Evolutionary conservation across 1,140 invertebrate species (phyloP).

Genomic region (Coptotermes formosanus): DNA sequence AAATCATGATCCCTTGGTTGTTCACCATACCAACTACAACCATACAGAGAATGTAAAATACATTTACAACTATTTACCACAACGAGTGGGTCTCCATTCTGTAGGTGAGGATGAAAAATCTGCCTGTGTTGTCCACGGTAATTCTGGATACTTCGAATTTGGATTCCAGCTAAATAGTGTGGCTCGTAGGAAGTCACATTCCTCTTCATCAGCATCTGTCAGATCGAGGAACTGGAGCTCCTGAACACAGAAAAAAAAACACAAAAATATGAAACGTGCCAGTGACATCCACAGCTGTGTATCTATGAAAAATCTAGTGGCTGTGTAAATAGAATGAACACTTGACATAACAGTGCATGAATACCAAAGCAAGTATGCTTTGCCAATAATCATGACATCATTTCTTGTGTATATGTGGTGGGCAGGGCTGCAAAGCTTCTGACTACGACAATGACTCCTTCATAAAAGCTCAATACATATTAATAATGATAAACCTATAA

Average conservation of each 20-base stretch:
- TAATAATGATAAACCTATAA: no score
- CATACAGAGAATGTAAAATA: no score
- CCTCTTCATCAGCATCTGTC: slow-evolving; percentile 44
- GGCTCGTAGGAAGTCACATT: slow-evolving; percentile 43
- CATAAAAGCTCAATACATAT: no score
- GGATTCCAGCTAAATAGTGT: slow-evolving; percentile 43
- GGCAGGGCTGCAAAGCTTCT: no score
- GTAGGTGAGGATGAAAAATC: slow-evolving; percentile 40
- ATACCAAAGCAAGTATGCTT: no score
- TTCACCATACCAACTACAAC: no score
- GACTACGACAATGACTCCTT: no score
- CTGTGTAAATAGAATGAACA: no score
- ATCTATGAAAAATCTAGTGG: neutral
- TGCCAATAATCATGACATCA: no score
- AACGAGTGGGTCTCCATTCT: slow-evolving; percentile 44
- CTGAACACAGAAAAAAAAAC: slow-evolving; percentile 39
- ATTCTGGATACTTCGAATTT: slow-evolving; percentile 45
- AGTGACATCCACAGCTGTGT: neutral
- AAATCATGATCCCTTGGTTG: no score
- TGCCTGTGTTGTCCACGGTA: slow-evolving; percentile 46
- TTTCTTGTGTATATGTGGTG: no score
- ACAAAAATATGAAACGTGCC: neutral
- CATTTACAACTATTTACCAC: slow-evolving; percentile 11
- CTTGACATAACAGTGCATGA: no score
- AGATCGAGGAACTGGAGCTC: slow-evolving; percentile 49